Evolutionary conservation across 2,113 vertebrate species (phyloP), one percentile per base, ranked within the genome.

Genomic region (Melanerpes aurifrons): DNA sequence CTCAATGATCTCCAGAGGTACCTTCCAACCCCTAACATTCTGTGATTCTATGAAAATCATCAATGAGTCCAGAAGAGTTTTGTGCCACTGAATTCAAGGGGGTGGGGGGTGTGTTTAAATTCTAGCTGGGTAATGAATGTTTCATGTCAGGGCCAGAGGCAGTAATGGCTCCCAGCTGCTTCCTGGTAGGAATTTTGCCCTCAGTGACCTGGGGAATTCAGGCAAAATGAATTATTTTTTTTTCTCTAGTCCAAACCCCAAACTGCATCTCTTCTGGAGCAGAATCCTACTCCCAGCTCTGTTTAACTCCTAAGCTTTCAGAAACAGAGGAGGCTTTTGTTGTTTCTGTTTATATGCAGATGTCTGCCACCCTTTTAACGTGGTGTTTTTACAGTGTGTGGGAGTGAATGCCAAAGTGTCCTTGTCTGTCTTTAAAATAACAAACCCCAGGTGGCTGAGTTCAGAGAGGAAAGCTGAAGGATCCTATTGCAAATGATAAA

Each of bases 381-480:
- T 17, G 80, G 67, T 94, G 87, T 82, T 98, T 97, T 96, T 95
- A 97, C 89, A 95, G 75, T 16, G 69, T 95, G 94, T 87, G 86
- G 86, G 86, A 94, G 90, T 88, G 94, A 97, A 82, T 95, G 82
- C 89, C 83, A 75, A 91, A 64, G 58, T 73, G 92, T 92, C 90
- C 85, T 89, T 91, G 80, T 82, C 88, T 92, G 81, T 82, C 83
- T 94, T 92, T 92, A 95, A 92, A 95, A 95, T 96, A 97, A 98
- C 92, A 96, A 88, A 91, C 86, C 81, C 63, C 98, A 98, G 97
- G 95, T 98, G 97, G 95, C 62, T 67, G 86, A 94, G 83, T 97
- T 97, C 90, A 77, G 82, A 94, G 75, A 96, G 95, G 97, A 97
- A 96, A 87, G 70, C 63, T 45, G 45, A 87, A 85, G 94, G 92